Conservation (phyloP, 2,797 vertebrate species). For the Enteromius afrohamiltoni region DNA sequence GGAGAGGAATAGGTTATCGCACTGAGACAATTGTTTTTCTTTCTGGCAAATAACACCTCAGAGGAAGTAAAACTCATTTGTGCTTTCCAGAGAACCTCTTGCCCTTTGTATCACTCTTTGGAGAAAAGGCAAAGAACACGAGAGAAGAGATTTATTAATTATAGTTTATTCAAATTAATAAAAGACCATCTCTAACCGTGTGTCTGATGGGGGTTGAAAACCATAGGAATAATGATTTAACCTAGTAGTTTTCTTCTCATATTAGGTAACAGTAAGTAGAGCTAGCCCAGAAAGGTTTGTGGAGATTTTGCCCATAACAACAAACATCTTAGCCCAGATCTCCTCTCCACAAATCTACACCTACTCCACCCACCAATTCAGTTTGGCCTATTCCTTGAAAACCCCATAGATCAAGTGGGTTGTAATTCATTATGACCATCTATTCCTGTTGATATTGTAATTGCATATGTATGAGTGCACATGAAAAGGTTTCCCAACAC, state of each 20-base stretch:
- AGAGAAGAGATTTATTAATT: constrained; percentile 69
- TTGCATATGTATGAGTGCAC: constrained; percentile 39
- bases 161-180: constrained; percentile 50
- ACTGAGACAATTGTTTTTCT: neutral
- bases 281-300: constrained; percentile 70
- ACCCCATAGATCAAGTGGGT: constrained; percentile 26
- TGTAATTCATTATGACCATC: constrained; percentile 57
- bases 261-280: constrained; percentile 74
- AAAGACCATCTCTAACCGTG: constrained; percentile 60
- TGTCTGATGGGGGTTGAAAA: constrained; percentile 69
- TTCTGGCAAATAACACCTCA: neutral
- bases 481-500: constrained; percentile 55
- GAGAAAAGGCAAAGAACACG: constrained; percentile 39
- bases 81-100: constrained; percentile 26
- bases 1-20: neutral
- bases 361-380: constrained; percentile 51
- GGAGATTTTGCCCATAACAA: constrained; percentile 74
- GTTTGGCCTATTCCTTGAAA: constrained; percentile 61
- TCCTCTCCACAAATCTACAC: constrained; percentile 46
- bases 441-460: constrained; percentile 59
- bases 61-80: constrained; percentile 6
- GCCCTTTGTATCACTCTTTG: neutral
- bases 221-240: constrained; percentile 75
- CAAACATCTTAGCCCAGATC: constrained; percentile 61
- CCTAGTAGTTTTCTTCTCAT: constrained; percentile 70